phyloP scores from a whole-genome alignment of 2,888 invertebrate species.

The Parnassius orleans region DNA sequence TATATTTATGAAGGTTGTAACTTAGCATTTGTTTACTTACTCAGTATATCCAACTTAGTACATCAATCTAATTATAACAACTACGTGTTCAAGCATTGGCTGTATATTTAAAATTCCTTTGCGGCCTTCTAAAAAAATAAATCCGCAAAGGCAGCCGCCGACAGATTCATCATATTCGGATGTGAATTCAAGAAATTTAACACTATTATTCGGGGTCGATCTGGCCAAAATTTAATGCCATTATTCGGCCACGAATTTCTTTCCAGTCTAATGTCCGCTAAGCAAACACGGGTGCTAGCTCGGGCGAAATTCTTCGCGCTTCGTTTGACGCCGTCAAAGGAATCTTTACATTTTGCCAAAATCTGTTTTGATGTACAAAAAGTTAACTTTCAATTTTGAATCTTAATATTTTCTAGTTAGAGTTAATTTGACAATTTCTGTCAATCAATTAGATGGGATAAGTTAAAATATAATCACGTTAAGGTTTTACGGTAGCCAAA shows the following conservation, averaged over 20 bases:
- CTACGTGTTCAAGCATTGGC: conserved; percentile 6
- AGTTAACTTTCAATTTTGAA: conserved; percentile 31
- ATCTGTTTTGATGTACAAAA: conserved; percentile 22
- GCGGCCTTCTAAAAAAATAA: conserved; percentile 37
- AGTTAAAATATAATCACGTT: conserved; percentile 67
- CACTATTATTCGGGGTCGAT: conserved; percentile 65
- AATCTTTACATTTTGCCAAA: conserved; percentile 47
- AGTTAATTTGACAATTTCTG: conserved; percentile 4
- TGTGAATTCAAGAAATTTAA: conserved; percentile 72
- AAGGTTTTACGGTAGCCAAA: conserved; percentile 66
- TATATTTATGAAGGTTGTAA: too few relatives aligned
- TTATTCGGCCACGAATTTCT: conserved; percentile 58
- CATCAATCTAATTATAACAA: not conserved
- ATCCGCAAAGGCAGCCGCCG: conserved; percentile 53
- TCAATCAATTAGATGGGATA: conserved; percentile 27
- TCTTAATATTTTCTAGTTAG: conserved; percentile 34
- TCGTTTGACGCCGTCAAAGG: conserved; percentile 64
- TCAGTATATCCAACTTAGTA: not conserved
- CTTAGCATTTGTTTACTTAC: too few relatives aligned
- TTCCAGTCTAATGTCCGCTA: conserved; percentile 64
- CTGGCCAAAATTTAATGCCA: conserved; percentile 63
- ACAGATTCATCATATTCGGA: conserved; percentile 70
- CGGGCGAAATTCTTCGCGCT: conserved; percentile 69
- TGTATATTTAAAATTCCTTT: conserved; percentile 22
- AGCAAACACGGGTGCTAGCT: conserved; percentile 65